These are phyloP conservation scores for Pteropus rufus DNA, from an alignment of 2,797 vertebrate species.

Conservation along the genomic window DNA sequence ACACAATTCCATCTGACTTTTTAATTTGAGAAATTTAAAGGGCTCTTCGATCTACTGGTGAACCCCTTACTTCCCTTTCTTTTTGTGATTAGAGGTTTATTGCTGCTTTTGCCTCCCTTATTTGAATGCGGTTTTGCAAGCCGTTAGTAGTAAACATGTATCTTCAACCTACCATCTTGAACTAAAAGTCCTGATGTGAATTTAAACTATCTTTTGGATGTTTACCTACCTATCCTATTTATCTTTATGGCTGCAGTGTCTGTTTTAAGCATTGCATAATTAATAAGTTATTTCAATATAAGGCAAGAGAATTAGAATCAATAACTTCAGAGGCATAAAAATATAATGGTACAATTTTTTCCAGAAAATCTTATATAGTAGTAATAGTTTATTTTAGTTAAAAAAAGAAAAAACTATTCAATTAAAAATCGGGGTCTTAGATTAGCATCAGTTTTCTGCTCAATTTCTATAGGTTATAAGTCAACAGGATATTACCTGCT, in stretches of 20 bases:
- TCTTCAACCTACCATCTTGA: not conserved
- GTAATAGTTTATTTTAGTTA: not conserved
- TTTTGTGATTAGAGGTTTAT: not conserved
- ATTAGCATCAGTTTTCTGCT: not conserved
- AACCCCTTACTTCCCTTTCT: not conserved
- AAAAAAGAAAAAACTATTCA: not conserved
- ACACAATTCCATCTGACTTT: conserved; percentile 40
- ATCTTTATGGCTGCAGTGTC: not conserved
- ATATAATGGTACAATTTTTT: not conserved
- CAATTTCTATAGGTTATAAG: not conserved
- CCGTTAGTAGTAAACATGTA: not conserved
- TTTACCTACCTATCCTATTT: conserved; percentile 24
- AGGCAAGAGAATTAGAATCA: conserved; percentile 42
- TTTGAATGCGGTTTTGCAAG: conserved; percentile 26
- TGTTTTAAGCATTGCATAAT: conserved; percentile 20
- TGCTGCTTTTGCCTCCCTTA: conserved; percentile 9
- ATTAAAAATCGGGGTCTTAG: conserved; percentile 19
- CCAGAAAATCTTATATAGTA: not conserved
- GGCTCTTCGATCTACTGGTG: not conserved
- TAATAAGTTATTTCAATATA: conserved; percentile 50
- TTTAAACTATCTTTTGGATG: conserved; percentile 21
- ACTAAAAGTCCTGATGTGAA: not conserved
- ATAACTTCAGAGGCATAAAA: conserved; percentile 25
- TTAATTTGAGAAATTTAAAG: conserved; percentile 38
- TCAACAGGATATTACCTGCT: not conserved